Percentiles rank a stretch among this genome's conserved stretches.
Conservation (phyloP, 2,888 invertebrate species). For the Maniola hyperantus region DNA sequence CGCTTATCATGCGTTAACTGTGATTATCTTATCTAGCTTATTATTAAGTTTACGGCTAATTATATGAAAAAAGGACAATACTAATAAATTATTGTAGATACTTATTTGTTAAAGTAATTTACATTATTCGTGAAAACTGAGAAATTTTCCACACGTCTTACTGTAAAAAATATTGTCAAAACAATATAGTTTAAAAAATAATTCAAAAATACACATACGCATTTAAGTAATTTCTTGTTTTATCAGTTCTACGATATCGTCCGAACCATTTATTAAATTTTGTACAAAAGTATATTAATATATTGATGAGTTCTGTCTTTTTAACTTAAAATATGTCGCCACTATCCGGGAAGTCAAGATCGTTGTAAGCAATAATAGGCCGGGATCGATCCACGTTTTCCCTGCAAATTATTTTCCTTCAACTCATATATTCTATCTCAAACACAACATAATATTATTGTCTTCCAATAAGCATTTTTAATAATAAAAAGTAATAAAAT, state of each 20-base stretch:
- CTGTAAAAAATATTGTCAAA: not conserved
- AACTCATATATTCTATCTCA: constrained; percentile 46
- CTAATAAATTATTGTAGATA: not conserved
- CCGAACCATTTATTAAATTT: not conserved
- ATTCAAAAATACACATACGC: not conserved
- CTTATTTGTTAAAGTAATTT: not conserved
- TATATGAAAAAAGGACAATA: not conserved
- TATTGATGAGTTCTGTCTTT: constrained; percentile 36
- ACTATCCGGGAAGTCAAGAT: constrained; percentile 94
- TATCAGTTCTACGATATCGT: not conserved
- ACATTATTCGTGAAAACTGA: not conserved
- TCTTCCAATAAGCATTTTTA: not conserved
- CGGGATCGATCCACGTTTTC: constrained; percentile 87
- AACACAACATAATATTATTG: not conserved
- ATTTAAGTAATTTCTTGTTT: not conserved
- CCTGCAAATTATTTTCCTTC: constrained; percentile 81
- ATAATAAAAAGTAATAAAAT: not conserved
- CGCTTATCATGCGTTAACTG: not conserved
- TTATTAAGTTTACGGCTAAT: not conserved
- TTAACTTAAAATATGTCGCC: constrained; percentile 87
- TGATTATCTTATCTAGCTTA: not conserved
- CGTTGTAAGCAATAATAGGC: constrained; percentile 93
- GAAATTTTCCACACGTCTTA: not conserved
- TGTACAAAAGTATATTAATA: constrained; percentile 4
- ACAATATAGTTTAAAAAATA: not conserved